phyloP scores from a whole-genome alignment of 2,888 invertebrate genomes.

The Amblyjoppa fuscipennis region DNA sequence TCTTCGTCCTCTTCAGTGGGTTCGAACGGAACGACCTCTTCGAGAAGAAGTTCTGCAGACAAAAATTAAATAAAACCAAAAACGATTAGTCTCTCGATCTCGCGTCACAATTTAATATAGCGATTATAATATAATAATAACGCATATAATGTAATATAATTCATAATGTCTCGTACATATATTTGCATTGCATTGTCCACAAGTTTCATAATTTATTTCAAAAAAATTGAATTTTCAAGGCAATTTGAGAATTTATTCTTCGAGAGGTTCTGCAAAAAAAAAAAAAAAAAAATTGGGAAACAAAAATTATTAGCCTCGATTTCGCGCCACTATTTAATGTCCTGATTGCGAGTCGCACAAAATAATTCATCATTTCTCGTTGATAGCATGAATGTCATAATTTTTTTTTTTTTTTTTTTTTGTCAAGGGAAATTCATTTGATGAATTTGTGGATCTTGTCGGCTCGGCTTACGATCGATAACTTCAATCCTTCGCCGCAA shows the following conservation, averaged over 20 bases:
- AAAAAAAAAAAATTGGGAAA: slow-evolving; percentile 59
- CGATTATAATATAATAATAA: too few relatives aligned
- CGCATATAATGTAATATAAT: too few relatives aligned
- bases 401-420: too few relatives aligned
- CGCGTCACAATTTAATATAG: neutral
- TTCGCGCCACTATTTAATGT: too few relatives aligned
- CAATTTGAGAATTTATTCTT: slow-evolving; percentile 84
- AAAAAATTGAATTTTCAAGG: too few relatives aligned
- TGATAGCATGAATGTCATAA: too few relatives aligned
- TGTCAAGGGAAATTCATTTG: neutral
- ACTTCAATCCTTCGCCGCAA: too few relatives aligned
- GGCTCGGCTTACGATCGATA: too few relatives aligned
- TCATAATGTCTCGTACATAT: too few relatives aligned
- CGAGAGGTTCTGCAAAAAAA: slow-evolving; percentile 88
- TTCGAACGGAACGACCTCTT: slow-evolving; percentile 93
- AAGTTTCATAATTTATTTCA: neutral
- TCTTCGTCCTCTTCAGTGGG: slow-evolving; percentile 96
- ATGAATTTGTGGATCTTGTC: neutral
- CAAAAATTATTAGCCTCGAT: neutral
- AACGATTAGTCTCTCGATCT: neutral
- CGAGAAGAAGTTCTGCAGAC: slow-evolving; percentile 90
- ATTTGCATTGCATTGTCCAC: too few relatives aligned
- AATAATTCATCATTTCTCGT: too few relatives aligned
- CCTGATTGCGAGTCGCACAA: too few relatives aligned
- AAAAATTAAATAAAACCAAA: slow-evolving; percentile 14